Base-by-base conservation (phyloP, 1,140 invertebrate genomes). In the Notospermus geniculatus region DNA sequence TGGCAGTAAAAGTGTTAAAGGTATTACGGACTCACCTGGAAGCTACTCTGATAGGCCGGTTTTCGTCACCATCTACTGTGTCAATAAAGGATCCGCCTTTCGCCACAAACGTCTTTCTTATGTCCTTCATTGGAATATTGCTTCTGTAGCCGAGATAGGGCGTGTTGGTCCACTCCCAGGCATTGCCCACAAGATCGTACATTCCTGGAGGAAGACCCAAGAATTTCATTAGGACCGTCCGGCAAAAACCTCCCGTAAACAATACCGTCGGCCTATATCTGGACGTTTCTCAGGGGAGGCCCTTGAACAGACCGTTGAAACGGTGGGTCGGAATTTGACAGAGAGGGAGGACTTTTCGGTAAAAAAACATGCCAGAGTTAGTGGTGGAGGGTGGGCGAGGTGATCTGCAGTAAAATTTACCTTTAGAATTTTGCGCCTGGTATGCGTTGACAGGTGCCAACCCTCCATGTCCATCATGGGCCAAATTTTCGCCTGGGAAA, bases 131-230 rank as follows among this genome's bases (percentile, higher is more conserved):
- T 25, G 36, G n/a, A n/a, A n/a, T 27, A 22, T 28, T 23, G 22
- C 41, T 46, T 45, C 1, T 39, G 58, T 28, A 25, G 54, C 23
- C 39, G 2, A 28, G 55, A 11, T 60, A 59, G 57, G 19, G 25
- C 28, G 54, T 57, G 7, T 46, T 53, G 17, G 75, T 78, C 79
- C 79, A 81, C 62, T 81, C 79, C 79, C 79, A 81, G 1, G 72
- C 71, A 64, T 81, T 81, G 0, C 79, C 79, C 11, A 78, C 9
- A 62, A 80, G 59, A 61, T 81, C 78, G 59, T 72, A 72, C 58
- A 79, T 65, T 27, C 66, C 74, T 76, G 54, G 13, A 57, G 29
- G 25, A 41, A n/a, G n/a, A n/a, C n/a, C n/a, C n/a, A n/a, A n/a
- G n/a, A n/a, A n/a, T n/a, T n/a, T n/a, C n/a, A n/a, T n/a, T n/a